Evolutionary conservation across 1,140 invertebrate species (phyloP), one percentile per base, ranked within the genome.

Genomic region (Venturia canescens): DNA sequence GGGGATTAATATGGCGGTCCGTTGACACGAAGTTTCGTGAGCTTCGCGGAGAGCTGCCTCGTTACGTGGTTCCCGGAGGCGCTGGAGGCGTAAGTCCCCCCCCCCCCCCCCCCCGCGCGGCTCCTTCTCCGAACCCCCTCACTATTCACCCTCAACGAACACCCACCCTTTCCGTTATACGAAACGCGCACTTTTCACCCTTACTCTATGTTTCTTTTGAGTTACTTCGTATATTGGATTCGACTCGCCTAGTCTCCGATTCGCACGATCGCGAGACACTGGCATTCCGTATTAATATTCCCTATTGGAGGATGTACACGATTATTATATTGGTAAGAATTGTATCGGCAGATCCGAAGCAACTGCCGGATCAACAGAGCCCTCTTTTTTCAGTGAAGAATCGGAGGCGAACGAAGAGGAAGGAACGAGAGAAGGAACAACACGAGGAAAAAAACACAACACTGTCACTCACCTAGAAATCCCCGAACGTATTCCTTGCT

Each of bases 1-100:
- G 85, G 83, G 84, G 84, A 85, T 90, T 90, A 90, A 90, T 89
- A 89, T 90, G 89, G 89, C 89, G 87, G 89, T 89, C 86, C 84
- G 84, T 88, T 87, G 83, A 85, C 86, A 87, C 83, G 78, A 82
- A 86, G 83, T 85, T 86, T 88, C 85, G 82, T 83, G 78, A 50
- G 69, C 70, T 77, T 34, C 75, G 60, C 31, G 29, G 50, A 74
- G 77, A 74, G 50, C 18, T n/a, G 75, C 75, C 78, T 79, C 72
- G 63, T 74, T 38, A 80, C 79, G 57, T 80, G 23, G 66, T 60
- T 44, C 50, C 23, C 76, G 74, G 70, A 71, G 63, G 53, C 48
- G 48, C 67, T 78, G 71, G 69, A 70, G 69, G 69, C 67, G 69
- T 79, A 79, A 79, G 78, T 79, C 66, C 18, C 27, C 15, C 66